Base-by-base conservation (phyloP, 2,888 invertebrate species). In the Dryococelus australis region DNA sequence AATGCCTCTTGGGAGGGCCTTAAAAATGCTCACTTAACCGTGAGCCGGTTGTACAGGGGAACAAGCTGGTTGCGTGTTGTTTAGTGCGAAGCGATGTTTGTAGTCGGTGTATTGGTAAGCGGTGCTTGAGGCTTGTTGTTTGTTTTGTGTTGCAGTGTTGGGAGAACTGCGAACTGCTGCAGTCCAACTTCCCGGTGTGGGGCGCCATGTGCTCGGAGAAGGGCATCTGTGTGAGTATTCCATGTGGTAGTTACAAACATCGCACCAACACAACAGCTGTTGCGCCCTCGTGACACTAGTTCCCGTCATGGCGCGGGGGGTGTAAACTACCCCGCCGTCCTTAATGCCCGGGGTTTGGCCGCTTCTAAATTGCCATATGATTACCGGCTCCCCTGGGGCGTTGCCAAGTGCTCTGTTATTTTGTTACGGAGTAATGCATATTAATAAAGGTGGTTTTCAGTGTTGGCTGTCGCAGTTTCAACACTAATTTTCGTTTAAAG, bases 131-230 rank as follows among this genome's bases (percentile, higher is more conserved):
- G 12, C 20, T 20, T 26, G 35, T 81, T 20, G 27, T 81, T 35
- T 81, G 81, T 81, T 12, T 92, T n/a, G n/a, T n/a, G 93, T 94
- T 93, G 47, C 95, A 96, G 96, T 96, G 96, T 92, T 96, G 96
- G 96, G 95, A 96, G 93, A 96, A 95, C 92, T 96, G 96, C 93
- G 95, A 95, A 92, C 93, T 95, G 90, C 94, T 96, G 89, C 95
- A 96, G 92, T 95, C 95, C 84, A 95, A 96, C 92, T 96, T 95
- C 92, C 94, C 95, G 93, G 94, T 95, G 81, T 96, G 96, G 96
- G 95, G 95, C 85, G 94, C 95, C 89, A 95, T 95, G 92, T 96
- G 96, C 92, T 94, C 95, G 90, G 95, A 95, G 90, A 95, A 94
- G 91, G 95, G 95, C 91, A 95, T 95, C 92, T 96, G 96, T 92